Percentiles rank a stretch among this genome's conserved stretches.
Evolutionary conservation across 2,113 vertebrate genomes (phyloP).

Genomic region (Columbina picui): DNA sequence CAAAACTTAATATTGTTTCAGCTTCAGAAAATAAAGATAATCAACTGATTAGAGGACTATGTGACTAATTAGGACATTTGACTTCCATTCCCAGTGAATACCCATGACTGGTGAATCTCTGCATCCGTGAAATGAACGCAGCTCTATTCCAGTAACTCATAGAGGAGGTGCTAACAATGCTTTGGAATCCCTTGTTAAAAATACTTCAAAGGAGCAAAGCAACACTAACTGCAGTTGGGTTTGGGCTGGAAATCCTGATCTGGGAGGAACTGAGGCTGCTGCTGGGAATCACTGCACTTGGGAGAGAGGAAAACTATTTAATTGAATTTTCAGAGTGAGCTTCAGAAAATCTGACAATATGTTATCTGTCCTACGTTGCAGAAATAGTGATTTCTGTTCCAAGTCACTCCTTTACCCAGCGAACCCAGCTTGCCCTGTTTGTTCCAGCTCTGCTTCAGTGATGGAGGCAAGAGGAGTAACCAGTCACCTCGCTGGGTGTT

Average conservation of each 20-base stretch:
- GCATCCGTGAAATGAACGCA: neutral
- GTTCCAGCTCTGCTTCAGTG: neutral
- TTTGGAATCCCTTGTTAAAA: neutral
- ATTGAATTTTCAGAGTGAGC: neutral
- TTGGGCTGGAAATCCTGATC: neutral
- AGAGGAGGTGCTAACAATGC: neutral
- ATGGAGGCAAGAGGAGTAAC: fast-evolving
- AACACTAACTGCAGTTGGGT: too few species aligned
- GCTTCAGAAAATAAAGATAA: neutral
- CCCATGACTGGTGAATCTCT: neutral
- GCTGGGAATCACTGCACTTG: neutral
- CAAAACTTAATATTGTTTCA: neutral
- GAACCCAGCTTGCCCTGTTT: neutral
- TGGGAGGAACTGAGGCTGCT: neutral
- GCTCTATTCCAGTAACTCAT: neutral
- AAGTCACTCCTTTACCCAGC: fast-evolving
- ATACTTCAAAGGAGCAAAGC: neutral
- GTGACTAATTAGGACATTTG: neutral
- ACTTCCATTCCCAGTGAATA: neutral
- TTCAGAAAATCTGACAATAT: neutral
- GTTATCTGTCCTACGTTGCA: neutral
- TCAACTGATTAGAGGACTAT: neutral
- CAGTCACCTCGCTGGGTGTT: fast-evolving
- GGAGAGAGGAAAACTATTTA: neutral
- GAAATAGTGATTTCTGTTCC: neutral